Evolutionary conservation across 1,140 invertebrate species (phyloP), one percentile per base, ranked within the genome.

Genomic region (Linepithema humile): DNA sequence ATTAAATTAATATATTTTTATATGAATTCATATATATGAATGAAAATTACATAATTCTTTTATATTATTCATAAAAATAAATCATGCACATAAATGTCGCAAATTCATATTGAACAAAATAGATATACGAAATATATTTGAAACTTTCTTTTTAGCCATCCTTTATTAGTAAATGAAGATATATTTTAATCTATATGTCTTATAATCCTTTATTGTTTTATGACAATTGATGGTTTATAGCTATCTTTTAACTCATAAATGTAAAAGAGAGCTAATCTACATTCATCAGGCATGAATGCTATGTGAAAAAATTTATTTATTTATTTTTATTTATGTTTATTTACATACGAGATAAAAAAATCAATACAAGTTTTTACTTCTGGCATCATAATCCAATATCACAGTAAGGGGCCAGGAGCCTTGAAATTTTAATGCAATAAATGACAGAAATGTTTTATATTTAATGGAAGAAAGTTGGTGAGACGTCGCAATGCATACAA

Each of bases 401-500:
- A 2, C 32, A 50, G 59, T n/a, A 23, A 1, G 15, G 4, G 9
- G 15, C 35, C n/a, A 35, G 38, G 10, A 74, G 10, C 26, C 26
- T 80, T 70, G 70, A 69, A 0, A 3, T 78, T 80, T 80, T 55
- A 69, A 80, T 43, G 64, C 35, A 70, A 80, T 57, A 80, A 80
- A 55, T 70, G 26, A 80, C 64, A 55, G 40, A 65, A 70, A 17
- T 80, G 67, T 80, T 69, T 77, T 43, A 9, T 65, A 78, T 53
- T 55, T 43, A 7, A 43, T 23, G 75, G 75, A 69, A 80, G 64
- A 69, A 80, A 80, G 57, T 70, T 35, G 35, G 64, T n/a, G 75
- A 70, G 64, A 40, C 9, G 64, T 70, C 45, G 48, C 64, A 53
- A 69, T 29, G 35, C 32, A 40, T 55, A 15, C 40, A 20, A 12